These are phyloP conservation scores for Punctoribates punctum DNA, from an alignment of 2,888 invertebrate genomes.

Conservation along the genomic window DNA sequence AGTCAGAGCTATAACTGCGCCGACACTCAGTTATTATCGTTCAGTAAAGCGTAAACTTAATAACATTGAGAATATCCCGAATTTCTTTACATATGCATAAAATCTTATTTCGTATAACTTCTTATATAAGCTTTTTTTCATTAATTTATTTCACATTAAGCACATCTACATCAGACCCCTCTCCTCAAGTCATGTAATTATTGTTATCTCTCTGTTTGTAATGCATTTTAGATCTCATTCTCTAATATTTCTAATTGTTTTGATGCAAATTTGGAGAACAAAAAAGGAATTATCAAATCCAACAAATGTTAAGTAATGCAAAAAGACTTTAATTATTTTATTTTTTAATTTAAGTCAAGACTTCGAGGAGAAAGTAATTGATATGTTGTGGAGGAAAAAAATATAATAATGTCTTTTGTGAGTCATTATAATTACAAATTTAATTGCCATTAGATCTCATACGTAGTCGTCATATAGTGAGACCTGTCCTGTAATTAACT, in stretches of 20 bases:
- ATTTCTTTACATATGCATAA: not conserved
- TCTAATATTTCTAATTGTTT: not conserved
- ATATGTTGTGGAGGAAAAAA: not conserved
- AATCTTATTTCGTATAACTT: not conserved
- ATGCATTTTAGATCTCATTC: not conserved
- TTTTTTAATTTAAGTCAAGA: not conserved
- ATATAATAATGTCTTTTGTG: slow-evolving; percentile 5
- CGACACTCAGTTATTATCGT: slow-evolving; percentile 13
- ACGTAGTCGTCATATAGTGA: not conserved
- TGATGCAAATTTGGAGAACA: not conserved
- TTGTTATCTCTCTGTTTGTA: not conserved
- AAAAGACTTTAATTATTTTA: slow-evolving; percentile 1
- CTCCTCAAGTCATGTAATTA: not conserved
- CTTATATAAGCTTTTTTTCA: slow-evolving; percentile 5
- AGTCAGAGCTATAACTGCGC: not conserved
- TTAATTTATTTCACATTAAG: slow-evolving; percentile 15
- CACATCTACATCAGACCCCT: not conserved
- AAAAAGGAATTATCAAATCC: not conserved
- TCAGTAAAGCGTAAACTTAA: slow-evolving; percentile 26
- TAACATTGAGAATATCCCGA: no score
- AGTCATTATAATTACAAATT: slow-evolving; percentile 26
- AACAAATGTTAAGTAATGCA: not conserved
- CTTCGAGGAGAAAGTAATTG: slow-evolving; percentile 2
- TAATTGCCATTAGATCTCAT: slow-evolving; percentile 4
- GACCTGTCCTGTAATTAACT: not conserved